These are phyloP conservation scores for Cosmia pyralina DNA, from an alignment of 2,888 invertebrate species.

Conservation along the genomic window DNA sequence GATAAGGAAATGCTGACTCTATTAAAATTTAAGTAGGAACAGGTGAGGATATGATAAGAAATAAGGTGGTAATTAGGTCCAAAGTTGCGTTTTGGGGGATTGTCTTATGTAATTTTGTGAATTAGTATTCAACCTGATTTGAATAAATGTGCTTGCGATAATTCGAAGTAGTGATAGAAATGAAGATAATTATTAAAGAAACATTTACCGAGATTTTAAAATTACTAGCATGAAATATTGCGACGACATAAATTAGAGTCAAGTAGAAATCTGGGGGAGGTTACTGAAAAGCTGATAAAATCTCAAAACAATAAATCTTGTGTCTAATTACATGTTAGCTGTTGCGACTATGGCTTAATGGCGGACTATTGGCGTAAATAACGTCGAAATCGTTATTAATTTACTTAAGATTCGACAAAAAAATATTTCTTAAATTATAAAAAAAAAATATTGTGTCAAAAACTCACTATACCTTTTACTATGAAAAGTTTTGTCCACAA, in stretches of 20 bases:
- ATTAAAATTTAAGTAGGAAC: background rate
- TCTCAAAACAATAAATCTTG: slow-evolving; percentile 25
- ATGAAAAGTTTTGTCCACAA: background rate
- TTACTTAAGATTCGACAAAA: background rate
- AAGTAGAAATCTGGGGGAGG: background rate
- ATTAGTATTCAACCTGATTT: no score
- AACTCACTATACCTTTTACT: slow-evolving; percentile 18
- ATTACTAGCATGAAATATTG: background rate
- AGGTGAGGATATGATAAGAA: slow-evolving; percentile 4
- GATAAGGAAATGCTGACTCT: slow-evolving; percentile 25
- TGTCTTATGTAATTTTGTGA: no score
- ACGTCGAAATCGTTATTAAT: background rate
- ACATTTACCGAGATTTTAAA: background rate
- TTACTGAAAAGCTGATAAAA: slow-evolving; percentile 2
- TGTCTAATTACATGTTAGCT: slow-evolving; percentile 5
- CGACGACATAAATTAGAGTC: background rate
- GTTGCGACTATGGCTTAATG: background rate
- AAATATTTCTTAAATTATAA: background rate
- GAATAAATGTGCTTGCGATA: no score
- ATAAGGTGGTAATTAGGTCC: slow-evolving; percentile 13
- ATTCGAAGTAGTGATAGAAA: background rate
- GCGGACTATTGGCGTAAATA: background rate
- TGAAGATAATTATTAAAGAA: background rate
- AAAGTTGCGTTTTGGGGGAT: no score
- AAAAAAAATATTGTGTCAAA: background rate